Base-by-base conservation (phyloP, 1,140 invertebrate genomes). In the Andrena cerasifolii region DNA sequence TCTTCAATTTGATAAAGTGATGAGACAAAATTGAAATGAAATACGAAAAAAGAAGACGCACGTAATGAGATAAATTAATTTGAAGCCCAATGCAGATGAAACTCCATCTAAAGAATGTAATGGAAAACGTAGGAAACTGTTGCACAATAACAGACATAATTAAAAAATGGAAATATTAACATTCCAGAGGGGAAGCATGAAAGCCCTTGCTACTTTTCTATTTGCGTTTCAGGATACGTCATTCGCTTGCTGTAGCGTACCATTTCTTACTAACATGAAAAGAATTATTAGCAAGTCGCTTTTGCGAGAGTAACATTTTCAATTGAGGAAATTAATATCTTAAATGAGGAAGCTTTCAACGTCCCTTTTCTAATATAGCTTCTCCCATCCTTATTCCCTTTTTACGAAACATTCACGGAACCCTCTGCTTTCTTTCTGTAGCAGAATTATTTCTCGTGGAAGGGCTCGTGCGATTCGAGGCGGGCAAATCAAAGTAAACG, bases 241-340 rank as follows among this genome's bases (percentile, higher is more conserved):
- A 26, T 56, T 8, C 21, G 24, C 16, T 6, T 3, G 24, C 26
- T 0, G 0, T 18, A 5, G 26, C 65, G 2, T 26, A n/a, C 33
- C 8, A 24, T 31, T 33, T 33, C 63, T 31, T 51, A n/a, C 16
- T 18, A 12, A n/a, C 7, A 18, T 8, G 16, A 21, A 36, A 28
- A 24, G 36, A 14, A 3, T 2, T 26, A 33, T 51, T 24, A 33
- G 26, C 14, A 36, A 12, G 12, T 26, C n/a, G 47, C 21, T 3
- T 18, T 36, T 7, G 24, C 1, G 65, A 24, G 40, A 70, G n/a
- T 56, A 26, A 43, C 36, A 24, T 43, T 3, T 43, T 70, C 36
- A 21, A 58, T 71, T 33, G 26, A 53, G 36, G 31, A 68, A 58
- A 58, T 71, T 62, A 62, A 43, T 58, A 71, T 45, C 26, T 43